These are phyloP conservation scores for Musca vetustissima DNA, from an alignment of 1,140 invertebrate genomes.

Conservation along the genomic window DNA sequence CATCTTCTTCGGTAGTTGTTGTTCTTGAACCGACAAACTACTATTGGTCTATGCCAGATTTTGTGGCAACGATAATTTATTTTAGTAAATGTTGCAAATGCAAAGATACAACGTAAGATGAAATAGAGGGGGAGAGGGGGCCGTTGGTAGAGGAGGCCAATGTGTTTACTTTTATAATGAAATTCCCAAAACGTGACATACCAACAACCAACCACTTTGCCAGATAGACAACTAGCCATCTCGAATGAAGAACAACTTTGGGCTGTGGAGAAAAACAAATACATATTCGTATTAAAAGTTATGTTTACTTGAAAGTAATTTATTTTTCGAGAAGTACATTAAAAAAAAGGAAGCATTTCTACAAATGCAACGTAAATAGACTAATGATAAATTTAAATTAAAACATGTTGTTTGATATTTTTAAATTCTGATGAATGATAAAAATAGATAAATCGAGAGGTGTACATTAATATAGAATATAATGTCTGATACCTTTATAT, in stretches of 20 bases:
- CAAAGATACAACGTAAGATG: too few species aligned
- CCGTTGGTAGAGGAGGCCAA: too few species aligned
- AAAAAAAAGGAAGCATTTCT: too few species aligned
- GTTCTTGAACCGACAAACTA: not conserved
- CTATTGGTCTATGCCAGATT: conserved; percentile 20
- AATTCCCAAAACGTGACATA: conserved; percentile 27
- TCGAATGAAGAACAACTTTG: not conserved
- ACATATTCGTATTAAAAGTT: conserved; percentile 16
- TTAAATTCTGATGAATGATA: too few species aligned
- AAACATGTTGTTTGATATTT: too few species aligned
- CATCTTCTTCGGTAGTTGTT: not conserved
- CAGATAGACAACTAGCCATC: not conserved
- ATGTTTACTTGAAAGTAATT: conserved; percentile 9
- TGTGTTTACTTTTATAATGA: conserved; percentile 18
- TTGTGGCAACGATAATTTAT: conserved; percentile 27
- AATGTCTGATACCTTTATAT: too few species aligned
- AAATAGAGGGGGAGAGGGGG: too few species aligned
- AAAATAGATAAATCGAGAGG: too few species aligned
- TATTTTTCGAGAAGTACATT: conserved; percentile 8
- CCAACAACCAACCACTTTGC: not conserved
- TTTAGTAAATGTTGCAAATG: conserved; percentile 3
- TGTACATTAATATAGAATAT: too few species aligned
- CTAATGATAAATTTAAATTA: too few species aligned
- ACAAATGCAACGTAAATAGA: too few species aligned
- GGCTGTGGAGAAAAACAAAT: not conserved